These are phyloP conservation scores for Phengaris alcon DNA, from an alignment of 2,888 invertebrate genomes.

Conservation along the genomic window DNA sequence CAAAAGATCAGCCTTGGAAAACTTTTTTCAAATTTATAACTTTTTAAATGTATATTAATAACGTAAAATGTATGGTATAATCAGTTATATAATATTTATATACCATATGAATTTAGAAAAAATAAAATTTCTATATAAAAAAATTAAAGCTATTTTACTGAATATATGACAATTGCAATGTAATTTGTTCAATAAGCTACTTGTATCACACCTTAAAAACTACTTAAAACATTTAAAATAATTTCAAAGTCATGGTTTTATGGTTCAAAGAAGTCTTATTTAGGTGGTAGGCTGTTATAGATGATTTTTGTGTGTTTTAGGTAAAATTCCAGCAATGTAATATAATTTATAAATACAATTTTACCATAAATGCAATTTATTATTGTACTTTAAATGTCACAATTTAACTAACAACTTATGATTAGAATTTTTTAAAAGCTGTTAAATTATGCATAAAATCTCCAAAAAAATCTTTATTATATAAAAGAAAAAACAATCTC, in stretches of 20 bases:
- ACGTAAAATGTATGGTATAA: not conserved
- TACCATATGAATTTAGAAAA: not conserved
- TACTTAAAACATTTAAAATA: not conserved
- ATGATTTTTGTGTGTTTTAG: not conserved
- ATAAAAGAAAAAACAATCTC: not conserved
- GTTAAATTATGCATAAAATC: too few species aligned
- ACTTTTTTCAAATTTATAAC: slow-evolving; percentile 3
- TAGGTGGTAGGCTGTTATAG: not conserved
- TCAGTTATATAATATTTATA: too few species aligned
- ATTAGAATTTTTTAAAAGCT: too few species aligned
- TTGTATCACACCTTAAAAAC: not conserved
- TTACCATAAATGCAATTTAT: not conserved
- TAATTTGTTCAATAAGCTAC: slow-evolving; percentile 21
- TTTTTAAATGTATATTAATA: not conserved
- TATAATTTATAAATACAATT: not conserved
- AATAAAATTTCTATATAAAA: not conserved
- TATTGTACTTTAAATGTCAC: slow-evolving; percentile 1
- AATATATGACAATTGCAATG: not conserved
- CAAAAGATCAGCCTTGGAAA: not conserved
- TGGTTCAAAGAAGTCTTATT: not conserved
- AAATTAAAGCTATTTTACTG: slow-evolving; percentile 18
- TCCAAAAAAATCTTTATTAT: not conserved
- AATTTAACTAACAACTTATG: not conserved
- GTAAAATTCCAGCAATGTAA: not conserved
- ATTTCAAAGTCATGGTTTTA: slow-evolving; percentile 16